Base-by-base conservation (phyloP, 2,113 vertebrate genomes). In the Neogale vison region DNA sequence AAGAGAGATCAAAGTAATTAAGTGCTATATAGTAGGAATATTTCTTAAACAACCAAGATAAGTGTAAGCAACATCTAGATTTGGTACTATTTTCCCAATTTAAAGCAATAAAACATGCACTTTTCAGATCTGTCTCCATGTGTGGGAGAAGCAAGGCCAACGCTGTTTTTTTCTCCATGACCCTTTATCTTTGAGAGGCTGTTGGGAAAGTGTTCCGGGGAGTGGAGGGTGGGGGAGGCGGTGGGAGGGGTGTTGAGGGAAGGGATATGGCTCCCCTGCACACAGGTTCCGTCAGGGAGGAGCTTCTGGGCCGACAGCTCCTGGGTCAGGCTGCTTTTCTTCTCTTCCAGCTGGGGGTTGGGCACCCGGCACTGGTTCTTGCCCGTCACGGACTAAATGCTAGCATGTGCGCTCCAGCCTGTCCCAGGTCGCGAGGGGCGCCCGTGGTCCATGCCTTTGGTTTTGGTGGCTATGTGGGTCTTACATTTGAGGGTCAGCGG, bases 361-460 rank as follows among this genome's bases (percentile, higher is more conserved):
- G 11, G 11, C 36, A 21, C 61, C 52, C 39, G 61, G 31, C n/a
- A 4, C 39, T 4, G 21, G 31, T n/a, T 79, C 83, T 61, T 14
- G 29, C 63, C 80, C 1, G 0, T 85, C 18, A 17, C 6, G 6
- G 52, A 6, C 74, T 31, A n/a, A n/a, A 42, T 50, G 34, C 24
- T 10, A 74, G 14, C 21, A 36, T 72, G 10, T 59, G 15, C 23
- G 36, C 65, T 45, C 72, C 4, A 31, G 11, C 34, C 26, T 59
- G 6, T 47, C 50, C 45, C n/a, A 24, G n/a, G 50, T 59, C 1
- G 57, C 0, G 1, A 8, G 17, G 50, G 21, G 5, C 6, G 8
- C 61, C 47, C 11, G 1, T 52, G 5, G 3, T 23, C 8, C 8
- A 7, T n/a, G 0, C n/a, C 77, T 63, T 42, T 24, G 69, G 47